These are phyloP conservation scores for Thecocarcelia acutangulata DNA, from an alignment of 2,888 invertebrate genomes.

Conservation along the genomic window DNA sequence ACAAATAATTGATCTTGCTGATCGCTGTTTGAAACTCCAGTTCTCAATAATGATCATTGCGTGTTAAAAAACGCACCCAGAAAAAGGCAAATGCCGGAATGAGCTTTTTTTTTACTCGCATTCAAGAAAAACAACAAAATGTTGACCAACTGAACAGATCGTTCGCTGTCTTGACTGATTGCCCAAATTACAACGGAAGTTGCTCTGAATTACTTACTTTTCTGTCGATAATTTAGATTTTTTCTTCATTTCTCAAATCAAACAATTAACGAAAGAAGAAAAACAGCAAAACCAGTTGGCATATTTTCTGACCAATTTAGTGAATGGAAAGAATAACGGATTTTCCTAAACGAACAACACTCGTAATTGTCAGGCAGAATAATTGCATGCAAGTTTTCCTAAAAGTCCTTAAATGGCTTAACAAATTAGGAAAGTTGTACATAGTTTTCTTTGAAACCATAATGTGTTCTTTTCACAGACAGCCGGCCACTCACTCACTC, in stretches of 20 bases:
- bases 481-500: no score
- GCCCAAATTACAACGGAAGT: slow-evolving; percentile 56
- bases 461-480: slow-evolving; percentile 14
- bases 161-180: slow-evolving; percentile 21
- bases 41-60: slow-evolving; percentile 62
- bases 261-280: slow-evolving; percentile 47
- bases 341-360: slow-evolving; percentile 38
- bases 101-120: slow-evolving; percentile 14
- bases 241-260: slow-evolving; percentile 30
- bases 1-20: slow-evolving; percentile 66
- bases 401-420: slow-evolving; percentile 39
- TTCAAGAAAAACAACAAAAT: slow-evolving; percentile 3
- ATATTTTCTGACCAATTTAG: slow-evolving; percentile 20
- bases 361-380: slow-evolving; percentile 49
- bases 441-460: slow-evolving; percentile 38
- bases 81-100: slow-evolving; percentile 45
- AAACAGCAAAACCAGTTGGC: not conserved
- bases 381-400: slow-evolving; percentile 14
- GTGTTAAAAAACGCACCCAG: slow-evolving; percentile 57
- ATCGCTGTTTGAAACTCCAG: slow-evolving; percentile 62
- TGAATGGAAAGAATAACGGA: slow-evolving; percentile 56
- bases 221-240: not conserved
- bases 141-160: slow-evolving; percentile 46
- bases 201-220: slow-evolving; percentile 12
- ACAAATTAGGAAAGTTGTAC: slow-evolving; percentile 67